Base-by-base conservation (phyloP, 1,140 invertebrate species). In the Antheraea mylitta region DNA sequence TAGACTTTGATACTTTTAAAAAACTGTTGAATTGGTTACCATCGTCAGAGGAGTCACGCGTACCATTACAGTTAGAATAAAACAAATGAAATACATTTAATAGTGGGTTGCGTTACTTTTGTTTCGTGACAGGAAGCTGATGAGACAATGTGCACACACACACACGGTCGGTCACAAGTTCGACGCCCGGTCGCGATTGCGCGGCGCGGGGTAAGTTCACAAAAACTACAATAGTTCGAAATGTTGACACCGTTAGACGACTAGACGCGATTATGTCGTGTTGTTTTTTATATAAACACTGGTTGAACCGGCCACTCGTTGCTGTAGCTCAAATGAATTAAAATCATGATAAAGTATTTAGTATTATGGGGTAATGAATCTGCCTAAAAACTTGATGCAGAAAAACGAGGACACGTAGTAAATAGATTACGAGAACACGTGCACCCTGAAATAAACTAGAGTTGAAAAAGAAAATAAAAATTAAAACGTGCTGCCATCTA, bases 101-200 rank as follows among this genome's bases (percentile, higher is more conserved):
- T 53, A 53, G 38, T 42, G 38, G 11, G 1, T 53, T 16, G 16
- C 16, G 45, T 53, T 53, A 6, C 0, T 13, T 53, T 53, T 1
- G 6, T 5, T 53, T 16, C 45, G 45, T 53, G 45, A 53, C 45
- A 53, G 45, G 45, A 53, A 53, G 16, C 45, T 53, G 45, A 53
- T 42, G 45, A 53, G 45, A 53, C 11, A 53, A 53, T 53, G 45
- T 13, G 45, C 45, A 53, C 61, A 36, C 6, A 37, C 45, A 53
- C 61, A 36, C 6, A 37, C 22, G 65, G 70, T 64, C 70, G 77
- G 75, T 78, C 72, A 68, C 69, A 72, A 74, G 82, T 84, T 82
- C 82, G 80, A 82, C 65, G 82, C 68, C 80, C 80, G 64, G 18
- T 13, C 38, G 64, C 38, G 38, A 11, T 11, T 7, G 38, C 38